Conservation (phyloP, 2,888 invertebrate genomes). For the Drosophila testacea region DNA sequence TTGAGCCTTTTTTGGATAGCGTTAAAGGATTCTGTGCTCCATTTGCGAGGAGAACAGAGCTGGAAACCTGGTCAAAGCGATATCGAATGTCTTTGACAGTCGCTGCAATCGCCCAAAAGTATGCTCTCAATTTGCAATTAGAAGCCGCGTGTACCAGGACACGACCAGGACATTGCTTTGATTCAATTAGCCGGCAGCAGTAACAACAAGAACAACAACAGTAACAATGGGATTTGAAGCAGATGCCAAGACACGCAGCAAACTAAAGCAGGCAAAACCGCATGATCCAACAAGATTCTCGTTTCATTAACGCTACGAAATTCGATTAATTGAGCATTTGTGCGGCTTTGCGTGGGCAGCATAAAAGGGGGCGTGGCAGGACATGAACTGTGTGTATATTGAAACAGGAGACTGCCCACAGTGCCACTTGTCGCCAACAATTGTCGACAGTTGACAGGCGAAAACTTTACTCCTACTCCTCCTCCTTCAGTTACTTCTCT, state of each 20-base stretch:
- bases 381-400: constrained; percentile 15
- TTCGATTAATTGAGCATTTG: constrained; percentile 80
- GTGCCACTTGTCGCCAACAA: constrained; percentile 68
- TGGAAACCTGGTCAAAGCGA: constrained; percentile 44
- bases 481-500: background rate
- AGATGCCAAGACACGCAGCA: constrained; percentile 41
- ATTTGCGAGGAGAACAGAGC: constrained; percentile 7
- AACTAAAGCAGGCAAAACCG: constrained; percentile 46
- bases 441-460: constrained; percentile 63
- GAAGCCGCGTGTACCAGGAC: constrained; percentile 53
- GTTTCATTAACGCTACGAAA: constrained; percentile 71
- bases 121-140: constrained; percentile 77
- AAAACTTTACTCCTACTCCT: constrained; percentile 49
- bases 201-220: background rate
- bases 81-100: constrained; percentile 74
- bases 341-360: constrained; percentile 50
- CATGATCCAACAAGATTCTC: constrained; percentile 69
- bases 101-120: constrained; percentile 59
- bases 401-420: constrained; percentile 52
- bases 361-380: constrained; percentile 19
- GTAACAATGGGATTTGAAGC: constrained; percentile 8
- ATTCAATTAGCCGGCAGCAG: constrained; percentile 72
- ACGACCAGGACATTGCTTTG: constrained; percentile 64
- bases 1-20: constrained; percentile 45
- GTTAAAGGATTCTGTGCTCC: constrained; percentile 54